Conservation (phyloP, 2,797 vertebrate genomes). For the Loris lydekkerianus region DNA sequence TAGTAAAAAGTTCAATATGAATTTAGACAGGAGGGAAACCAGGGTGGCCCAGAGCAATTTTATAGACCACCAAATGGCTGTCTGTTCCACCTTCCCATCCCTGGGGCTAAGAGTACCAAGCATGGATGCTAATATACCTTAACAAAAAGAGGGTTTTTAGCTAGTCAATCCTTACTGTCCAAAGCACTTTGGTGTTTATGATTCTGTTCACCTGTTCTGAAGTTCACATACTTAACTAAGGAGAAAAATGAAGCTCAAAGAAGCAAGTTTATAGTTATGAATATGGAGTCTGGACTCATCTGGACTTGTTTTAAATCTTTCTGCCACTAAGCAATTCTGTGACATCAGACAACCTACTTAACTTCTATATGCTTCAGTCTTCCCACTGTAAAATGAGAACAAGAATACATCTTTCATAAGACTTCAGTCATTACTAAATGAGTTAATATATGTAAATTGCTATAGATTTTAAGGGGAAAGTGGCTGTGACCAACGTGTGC, state of each 20-base stretch:
- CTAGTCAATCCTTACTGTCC: not conserved
- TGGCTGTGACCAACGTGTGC: not conserved
- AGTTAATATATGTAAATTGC: not conserved
- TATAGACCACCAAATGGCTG: not conserved
- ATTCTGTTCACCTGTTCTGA: not conserved
- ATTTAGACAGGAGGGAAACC: not conserved
- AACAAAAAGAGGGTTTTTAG: not conserved
- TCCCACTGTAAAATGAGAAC: conserved; percentile 9
- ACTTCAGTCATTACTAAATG: not conserved
- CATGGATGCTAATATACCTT: not conserved
- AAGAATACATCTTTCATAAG: not conserved
- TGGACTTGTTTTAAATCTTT: not conserved
- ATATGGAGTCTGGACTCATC: not conserved
- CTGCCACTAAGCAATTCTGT: not conserved
- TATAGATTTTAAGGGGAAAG: not conserved
- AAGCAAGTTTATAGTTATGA: not conserved
- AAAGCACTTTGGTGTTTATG: not conserved
- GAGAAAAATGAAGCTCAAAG: conserved; percentile 32
- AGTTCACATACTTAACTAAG: not conserved
- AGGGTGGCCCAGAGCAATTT: not conserved
- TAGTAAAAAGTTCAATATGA: not conserved
- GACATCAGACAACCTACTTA: not conserved
- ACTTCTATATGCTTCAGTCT: not conserved
- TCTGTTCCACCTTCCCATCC: not conserved
- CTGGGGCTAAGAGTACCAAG: not conserved